Conservation (phyloP, 2,797 vertebrate species). For the Pempheris klunzingeri region DNA sequence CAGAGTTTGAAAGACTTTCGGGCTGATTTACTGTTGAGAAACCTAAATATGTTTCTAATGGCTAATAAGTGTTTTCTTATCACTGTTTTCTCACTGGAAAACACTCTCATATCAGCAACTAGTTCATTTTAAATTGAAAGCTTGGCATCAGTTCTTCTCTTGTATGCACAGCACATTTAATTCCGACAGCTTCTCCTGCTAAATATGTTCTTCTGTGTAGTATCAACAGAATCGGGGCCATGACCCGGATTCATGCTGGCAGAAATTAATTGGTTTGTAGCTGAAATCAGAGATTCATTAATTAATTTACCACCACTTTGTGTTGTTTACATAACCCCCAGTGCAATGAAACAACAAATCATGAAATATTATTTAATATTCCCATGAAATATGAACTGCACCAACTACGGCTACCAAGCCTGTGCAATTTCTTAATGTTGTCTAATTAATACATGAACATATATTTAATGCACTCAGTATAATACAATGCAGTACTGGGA, state of each 20-base stretch:
- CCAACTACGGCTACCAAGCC: not conserved
- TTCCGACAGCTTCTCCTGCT: not conserved
- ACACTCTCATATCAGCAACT: not conserved
- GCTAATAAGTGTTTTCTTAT: not conserved
- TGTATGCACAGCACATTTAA: not conserved
- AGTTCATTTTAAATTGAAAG: not conserved
- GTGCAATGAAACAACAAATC: constrained; percentile 10
- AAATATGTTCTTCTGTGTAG: not conserved
- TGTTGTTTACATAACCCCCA: constrained; percentile 17
- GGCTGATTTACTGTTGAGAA: not conserved
- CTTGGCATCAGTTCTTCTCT: not conserved
- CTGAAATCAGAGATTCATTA: constrained; percentile 15
- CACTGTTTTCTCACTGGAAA: not conserved
- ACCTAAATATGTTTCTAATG: not conserved
- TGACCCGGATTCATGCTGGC: constrained; percentile 8
- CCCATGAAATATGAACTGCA: constrained; percentile 27
- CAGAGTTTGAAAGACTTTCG: not conserved
- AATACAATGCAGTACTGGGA: not conserved
- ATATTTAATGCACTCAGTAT: not conserved
- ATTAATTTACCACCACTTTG: constrained; percentile 16
- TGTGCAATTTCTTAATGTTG: not conserved
- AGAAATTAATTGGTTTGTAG: constrained; percentile 25
- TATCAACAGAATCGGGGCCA: not conserved
- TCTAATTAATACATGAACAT: not conserved
- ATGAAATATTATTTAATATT: too few species aligned